These are phyloP conservation scores for Caloenas nicobarica DNA, from an alignment of 2,113 vertebrate genomes.

Conservation along the genomic window DNA sequence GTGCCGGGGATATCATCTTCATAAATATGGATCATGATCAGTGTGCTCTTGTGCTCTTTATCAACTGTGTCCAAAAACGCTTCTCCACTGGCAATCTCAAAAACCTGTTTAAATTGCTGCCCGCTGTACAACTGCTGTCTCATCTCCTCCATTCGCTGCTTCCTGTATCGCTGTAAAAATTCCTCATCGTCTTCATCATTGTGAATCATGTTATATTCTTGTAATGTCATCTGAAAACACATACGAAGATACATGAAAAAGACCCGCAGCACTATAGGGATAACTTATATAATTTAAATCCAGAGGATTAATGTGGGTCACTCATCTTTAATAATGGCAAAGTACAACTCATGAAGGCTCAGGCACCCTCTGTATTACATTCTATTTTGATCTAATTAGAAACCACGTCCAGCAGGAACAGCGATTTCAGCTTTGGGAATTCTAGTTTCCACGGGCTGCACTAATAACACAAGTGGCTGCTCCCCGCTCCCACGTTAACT, in stretches of 20 bases:
- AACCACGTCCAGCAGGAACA: background rate
- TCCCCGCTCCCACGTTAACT: background rate
- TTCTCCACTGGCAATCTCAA: conserved; percentile 87
- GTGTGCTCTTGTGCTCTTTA: conserved; percentile 86
- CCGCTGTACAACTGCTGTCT: conserved; percentile 85
- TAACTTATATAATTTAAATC: background rate
- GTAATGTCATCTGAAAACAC: conserved; percentile 84
- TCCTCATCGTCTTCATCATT: conserved; percentile 87
- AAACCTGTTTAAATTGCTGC: conserved; percentile 87
- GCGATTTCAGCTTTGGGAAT: background rate
- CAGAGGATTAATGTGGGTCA: conserved; percentile 28
- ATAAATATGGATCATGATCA: conserved; percentile 95
- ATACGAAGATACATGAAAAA: background rate
- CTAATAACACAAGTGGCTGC: background rate
- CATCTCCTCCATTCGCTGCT: conserved; percentile 97
- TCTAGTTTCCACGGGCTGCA: background rate
- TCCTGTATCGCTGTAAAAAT: conserved; percentile 93
- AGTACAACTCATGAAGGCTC: background rate
- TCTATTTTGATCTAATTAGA: conserved; percentile 20
- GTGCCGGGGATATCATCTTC: conserved; percentile 87
- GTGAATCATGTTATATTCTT: conserved; percentile 87
- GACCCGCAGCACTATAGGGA: background rate
- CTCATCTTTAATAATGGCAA: background rate
- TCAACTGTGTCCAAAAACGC: conserved; percentile 93
- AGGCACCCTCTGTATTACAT: background rate